These are phyloP conservation scores for Pantherophis alleghaniensis DNA, from an alignment of 2,797 vertebrate genomes.

Conservation along the genomic window DNA sequence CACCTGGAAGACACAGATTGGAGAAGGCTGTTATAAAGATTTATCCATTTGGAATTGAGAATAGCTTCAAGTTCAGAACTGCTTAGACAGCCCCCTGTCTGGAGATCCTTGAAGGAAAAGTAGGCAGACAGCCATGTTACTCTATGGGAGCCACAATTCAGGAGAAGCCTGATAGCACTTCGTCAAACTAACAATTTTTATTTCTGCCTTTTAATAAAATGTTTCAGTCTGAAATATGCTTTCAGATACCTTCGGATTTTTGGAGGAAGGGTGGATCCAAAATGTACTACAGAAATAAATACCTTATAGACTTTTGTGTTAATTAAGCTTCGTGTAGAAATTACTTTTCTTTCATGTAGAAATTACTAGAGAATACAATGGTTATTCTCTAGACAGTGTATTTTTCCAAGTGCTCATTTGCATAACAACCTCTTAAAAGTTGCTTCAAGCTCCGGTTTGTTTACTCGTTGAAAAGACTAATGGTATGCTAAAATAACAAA, in stretches of 20 bases:
- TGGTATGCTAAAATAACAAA: slow-evolving; percentile 6
- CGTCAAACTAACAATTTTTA: background rate
- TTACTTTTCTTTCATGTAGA: background rate
- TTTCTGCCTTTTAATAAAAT: background rate
- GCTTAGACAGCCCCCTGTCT: background rate
- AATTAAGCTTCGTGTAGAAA: slow-evolving; percentile 3
- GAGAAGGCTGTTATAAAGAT: background rate
- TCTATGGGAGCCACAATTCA: background rate
- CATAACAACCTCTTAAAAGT: slow-evolving; percentile 27
- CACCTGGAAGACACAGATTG: background rate
- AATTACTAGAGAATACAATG: background rate
- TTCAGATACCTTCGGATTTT: background rate
- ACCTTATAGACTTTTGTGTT: background rate
- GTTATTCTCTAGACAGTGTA: background rate
- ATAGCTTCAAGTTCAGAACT: background rate
- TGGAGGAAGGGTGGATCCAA: background rate
- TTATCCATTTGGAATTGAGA: background rate
- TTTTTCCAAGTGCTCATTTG: slow-evolving; percentile 1
- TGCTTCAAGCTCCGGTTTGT: slow-evolving; percentile 18
- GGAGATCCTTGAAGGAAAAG: background rate
- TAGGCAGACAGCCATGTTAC: background rate
- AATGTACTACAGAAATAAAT: slow-evolving; percentile 2
- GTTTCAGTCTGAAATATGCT: background rate
- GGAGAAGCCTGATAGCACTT: background rate
- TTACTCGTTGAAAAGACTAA: slow-evolving; percentile 16